Evolutionary conservation across 2,797 vertebrate genomes (phyloP).

Genomic region (Pseudotriccus pelzelni): DNA sequence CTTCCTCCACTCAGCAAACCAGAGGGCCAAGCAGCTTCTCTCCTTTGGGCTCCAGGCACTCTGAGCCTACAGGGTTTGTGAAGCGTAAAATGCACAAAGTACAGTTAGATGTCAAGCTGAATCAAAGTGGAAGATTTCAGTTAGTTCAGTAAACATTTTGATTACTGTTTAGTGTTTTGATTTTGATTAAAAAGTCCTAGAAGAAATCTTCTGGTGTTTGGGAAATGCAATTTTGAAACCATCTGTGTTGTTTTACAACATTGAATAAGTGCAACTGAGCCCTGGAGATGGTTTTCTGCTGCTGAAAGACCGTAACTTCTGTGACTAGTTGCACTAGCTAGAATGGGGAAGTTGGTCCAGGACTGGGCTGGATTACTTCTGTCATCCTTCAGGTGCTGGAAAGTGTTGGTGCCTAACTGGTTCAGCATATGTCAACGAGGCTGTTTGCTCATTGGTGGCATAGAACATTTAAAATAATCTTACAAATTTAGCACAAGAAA

Average conservation of each 20-base stretch:
- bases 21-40: background rate
- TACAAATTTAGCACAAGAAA: background rate
- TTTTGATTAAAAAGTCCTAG: background rate
- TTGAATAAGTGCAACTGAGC: rapidly evolving
- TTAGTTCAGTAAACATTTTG: background rate
- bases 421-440: background rate
- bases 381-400: background rate
- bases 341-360: background rate
- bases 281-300: background rate
- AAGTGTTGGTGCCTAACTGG: background rate
- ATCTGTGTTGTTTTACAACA: rapidly evolving
- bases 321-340: background rate
- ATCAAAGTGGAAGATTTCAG: background rate
- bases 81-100: background rate
- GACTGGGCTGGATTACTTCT: background rate
- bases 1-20: background rate
- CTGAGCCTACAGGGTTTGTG: rapidly evolving
- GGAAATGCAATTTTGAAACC: background rate
- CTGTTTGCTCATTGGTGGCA: background rate
- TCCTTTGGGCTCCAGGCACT: background rate
- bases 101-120: background rate
- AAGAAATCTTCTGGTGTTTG: background rate
- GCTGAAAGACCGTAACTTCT: background rate
- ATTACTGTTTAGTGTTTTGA: background rate
- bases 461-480: background rate